Evolutionary conservation across 2,797 vertebrate species (phyloP).

Genomic region (Aldrovandia affinis): DNA sequence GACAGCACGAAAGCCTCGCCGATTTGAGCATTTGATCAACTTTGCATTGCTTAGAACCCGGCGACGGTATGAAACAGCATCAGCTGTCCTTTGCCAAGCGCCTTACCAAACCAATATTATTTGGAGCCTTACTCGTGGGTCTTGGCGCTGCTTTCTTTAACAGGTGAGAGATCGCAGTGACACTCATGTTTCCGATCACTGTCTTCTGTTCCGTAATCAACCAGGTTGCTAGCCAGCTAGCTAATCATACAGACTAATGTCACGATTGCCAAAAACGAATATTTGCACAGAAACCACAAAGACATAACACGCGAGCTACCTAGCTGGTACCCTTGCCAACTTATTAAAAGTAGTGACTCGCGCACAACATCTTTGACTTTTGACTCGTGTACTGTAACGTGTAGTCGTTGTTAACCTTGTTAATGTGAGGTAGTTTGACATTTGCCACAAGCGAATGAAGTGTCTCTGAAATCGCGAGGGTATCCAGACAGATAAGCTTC

Average conservation of each 20-base stretch:
- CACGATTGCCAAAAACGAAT: not conserved
- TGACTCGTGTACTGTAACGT: too few relatives aligned
- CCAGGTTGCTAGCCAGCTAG: not conserved
- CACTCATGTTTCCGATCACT: not conserved
- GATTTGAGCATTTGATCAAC: not conserved
- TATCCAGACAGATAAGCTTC: not conserved
- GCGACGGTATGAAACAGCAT: constrained; percentile 60
- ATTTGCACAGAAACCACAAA: too few relatives aligned
- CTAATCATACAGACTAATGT: not conserved
- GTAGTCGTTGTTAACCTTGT: too few relatives aligned
- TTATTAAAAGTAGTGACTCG: too few relatives aligned
- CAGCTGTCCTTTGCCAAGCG: constrained; percentile 65
- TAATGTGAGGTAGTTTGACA: too few relatives aligned
- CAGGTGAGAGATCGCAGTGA: constrained; percentile 58
- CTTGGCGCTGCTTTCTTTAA: constrained; percentile 67
- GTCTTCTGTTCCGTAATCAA: not conserved
- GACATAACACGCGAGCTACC: not conserved
- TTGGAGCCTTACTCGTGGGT: constrained; percentile 66
- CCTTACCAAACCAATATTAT: constrained; percentile 69
- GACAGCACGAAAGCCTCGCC: not conserved
- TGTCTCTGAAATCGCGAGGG: too few relatives aligned
- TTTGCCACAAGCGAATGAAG: too few relatives aligned
- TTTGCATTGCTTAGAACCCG: not conserved
- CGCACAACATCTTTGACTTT: too few relatives aligned
- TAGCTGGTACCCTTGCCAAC: not conserved